A percentile compares a stretch with the other conserved stretches of the same genome.
Conservation (phyloP, 1,140 invertebrate species). For the Trissolcus basalis region DNA sequence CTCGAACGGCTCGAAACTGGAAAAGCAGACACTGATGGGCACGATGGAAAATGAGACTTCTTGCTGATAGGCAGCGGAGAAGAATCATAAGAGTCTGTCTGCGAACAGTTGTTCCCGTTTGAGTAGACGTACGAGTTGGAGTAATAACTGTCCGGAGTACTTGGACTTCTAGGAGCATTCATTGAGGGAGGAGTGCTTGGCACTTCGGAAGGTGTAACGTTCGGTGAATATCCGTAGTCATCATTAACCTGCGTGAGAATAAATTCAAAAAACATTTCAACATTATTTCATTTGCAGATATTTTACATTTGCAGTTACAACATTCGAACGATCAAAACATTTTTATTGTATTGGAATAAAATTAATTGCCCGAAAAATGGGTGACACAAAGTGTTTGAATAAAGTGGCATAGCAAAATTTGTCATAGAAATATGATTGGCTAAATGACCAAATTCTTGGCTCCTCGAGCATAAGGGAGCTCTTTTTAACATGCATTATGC, state of each 20-base stretch:
- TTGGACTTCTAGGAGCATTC: constrained; percentile 76
- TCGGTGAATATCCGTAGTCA: constrained; percentile 53
- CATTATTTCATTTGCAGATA: not conserved
- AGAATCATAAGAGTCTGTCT: constrained; percentile 60
- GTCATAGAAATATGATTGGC: constrained; percentile 45
- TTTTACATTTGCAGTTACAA: not conserved
- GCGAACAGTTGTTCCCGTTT: constrained; percentile 26
- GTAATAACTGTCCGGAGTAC: constrained; percentile 76
- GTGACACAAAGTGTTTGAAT: not conserved
- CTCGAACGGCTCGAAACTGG: constrained; percentile 56
- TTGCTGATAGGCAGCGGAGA: constrained; percentile 55
- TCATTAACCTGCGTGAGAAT: constrained; percentile 64
- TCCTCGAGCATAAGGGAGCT: constrained; percentile 56
- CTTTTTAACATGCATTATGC: constrained; percentile 44
- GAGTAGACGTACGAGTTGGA: constrained; percentile 68
- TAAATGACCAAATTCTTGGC: constrained; percentile 65
- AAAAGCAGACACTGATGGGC: constrained; percentile 49
- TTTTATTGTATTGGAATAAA: too few relatives aligned
- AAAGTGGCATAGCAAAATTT: not conserved
- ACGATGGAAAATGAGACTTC: constrained; percentile 56
- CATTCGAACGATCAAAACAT: not conserved
- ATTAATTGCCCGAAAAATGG: too few relatives aligned
- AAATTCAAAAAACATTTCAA: not conserved
- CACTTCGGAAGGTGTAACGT: constrained; percentile 60
- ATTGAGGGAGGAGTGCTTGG: constrained; percentile 69